A percentile compares a stretch with the other conserved stretches of the same genome.
phyloP scores from a whole-genome alignment of 1,140 invertebrate genomes.

The Watersipora subatra region DNA sequence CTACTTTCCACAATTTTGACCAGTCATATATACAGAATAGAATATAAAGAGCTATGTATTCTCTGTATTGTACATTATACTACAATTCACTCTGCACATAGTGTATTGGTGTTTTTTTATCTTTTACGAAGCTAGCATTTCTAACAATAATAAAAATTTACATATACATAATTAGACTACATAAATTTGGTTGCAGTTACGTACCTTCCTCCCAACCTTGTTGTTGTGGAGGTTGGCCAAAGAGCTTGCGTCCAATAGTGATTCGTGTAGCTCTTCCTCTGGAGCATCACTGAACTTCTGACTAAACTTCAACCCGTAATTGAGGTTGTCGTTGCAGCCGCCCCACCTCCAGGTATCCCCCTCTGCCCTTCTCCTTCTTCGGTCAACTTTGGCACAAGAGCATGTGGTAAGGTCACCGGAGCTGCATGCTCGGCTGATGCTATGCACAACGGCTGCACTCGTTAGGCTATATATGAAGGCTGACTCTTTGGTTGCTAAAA shows the following conservation, averaged over 20 bases:
- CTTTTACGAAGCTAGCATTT: too few relatives aligned
- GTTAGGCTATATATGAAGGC: conserved; percentile 56
- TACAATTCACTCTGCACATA: too few relatives aligned
- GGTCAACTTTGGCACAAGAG: conserved; percentile 46
- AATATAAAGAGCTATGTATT: too few relatives aligned
- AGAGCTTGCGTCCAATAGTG: conserved; percentile 35
- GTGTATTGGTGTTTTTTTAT: too few relatives aligned
- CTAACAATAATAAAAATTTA: too few relatives aligned
- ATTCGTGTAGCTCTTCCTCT: conserved; percentile 33
- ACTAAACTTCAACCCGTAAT: conserved; percentile 48
- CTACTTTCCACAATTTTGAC: too few relatives aligned
- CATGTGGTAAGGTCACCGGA: conserved; percentile 54
- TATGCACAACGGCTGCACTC: conserved; percentile 53
- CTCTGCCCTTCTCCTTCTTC: conserved; percentile 21
- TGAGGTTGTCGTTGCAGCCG: conserved; percentile 53
- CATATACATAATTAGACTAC: too few relatives aligned
- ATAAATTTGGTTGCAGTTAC: too few relatives aligned
- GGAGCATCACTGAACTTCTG: conserved; percentile 51
- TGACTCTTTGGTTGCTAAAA: conserved; percentile 53
- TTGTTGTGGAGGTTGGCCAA: conserved; percentile 57
- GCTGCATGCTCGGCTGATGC: conserved; percentile 52
- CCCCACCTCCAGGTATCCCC: conserved; percentile 55
- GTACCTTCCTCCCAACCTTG: conserved; percentile 51
- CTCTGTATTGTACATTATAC: too few relatives aligned
- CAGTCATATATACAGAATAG: too few relatives aligned